Percentiles rank a stretch among this genome's conserved stretches.
phyloP scores from a whole-genome alignment of 2,888 invertebrate species.

The Unio pictorum region DNA sequence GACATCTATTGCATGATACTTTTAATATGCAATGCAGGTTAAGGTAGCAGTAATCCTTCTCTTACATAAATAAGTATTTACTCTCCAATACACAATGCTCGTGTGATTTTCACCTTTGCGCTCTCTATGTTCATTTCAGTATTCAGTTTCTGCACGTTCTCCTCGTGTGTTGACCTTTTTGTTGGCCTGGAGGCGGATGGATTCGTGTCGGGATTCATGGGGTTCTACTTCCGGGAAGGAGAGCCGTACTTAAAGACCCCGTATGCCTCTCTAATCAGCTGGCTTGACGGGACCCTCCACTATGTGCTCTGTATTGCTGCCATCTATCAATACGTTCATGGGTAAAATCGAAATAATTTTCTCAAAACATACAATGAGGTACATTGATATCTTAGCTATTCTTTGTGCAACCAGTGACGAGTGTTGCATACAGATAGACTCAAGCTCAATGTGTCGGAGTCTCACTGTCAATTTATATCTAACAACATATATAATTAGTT shows the following conservation, averaged over 20 bases:
- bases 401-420: too few species aligned
- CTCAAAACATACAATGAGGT: too few species aligned
- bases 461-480: too few species aligned
- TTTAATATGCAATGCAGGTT: too few species aligned
- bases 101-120: neutral
- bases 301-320: slow-evolving; percentile 21
- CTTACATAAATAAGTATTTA: too few species aligned
- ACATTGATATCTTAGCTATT: too few species aligned
- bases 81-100: too few species aligned
- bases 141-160: slow-evolving; percentile 52
- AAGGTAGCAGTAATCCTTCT: too few species aligned
- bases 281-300: slow-evolving; percentile 65
- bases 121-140: slow-evolving; percentile 35
- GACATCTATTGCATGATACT: too few species aligned
- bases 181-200: slow-evolving; percentile 62
- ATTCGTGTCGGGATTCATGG: slow-evolving; percentile 53
- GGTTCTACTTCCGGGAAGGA: slow-evolving; percentile 57
- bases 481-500: too few species aligned
- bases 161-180: slow-evolving; percentile 56
- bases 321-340: neutral
- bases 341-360: neutral
- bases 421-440: too few species aligned
- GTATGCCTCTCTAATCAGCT: slow-evolving; percentile 59
- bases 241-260: slow-evolving; percentile 62
- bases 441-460: too few species aligned